Base-by-base conservation (phyloP, 2,888 invertebrate genomes). In the Digitonthophagus gazella region DNA sequence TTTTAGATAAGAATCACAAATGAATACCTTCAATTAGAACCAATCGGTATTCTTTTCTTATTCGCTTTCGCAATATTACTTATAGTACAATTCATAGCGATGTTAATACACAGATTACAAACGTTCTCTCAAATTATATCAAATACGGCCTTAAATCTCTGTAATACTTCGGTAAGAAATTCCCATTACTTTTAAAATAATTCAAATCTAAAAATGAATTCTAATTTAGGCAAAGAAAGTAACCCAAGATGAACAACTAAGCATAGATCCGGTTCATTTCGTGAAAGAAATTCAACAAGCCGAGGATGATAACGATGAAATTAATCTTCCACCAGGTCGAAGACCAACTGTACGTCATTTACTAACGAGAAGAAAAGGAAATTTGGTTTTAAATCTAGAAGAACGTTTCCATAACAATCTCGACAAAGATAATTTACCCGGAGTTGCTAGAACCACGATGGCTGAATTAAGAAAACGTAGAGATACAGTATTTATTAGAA, bases 71-170 rank as follows among this genome's bases (percentile, higher is more conserved):
- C 89, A 15, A 76, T 87, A 4, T 88, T 93, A 71, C 81, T 93
- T 73, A 80, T 90, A 54, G 86, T 91, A 64, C 91, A 93, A 84
- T 92, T 92, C 78, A 76, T 88, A 61, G 91, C 89, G 14, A 93
- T 92, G 92, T 80, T 92, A 72, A 85, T 90, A 76, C 92, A 93
- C 84, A 87, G 93, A 16, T 90, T 91, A 76, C 90, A 88, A 58
- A 93, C 93, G 1, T 84, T 91, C 74, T 88, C 91, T 0, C 92
- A 93, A 79, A 89, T 93, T 73, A 83, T 92, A 76, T 89, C 92
- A 2, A 88, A 89, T 14, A 91, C 91, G 8, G 44, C 65, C 3
- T 14, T 65, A 4, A 19, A 65, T 15, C 11, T 65, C 8, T 55
- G 44, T 11, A 44, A 14, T 5, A 55, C 28, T 4, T n/a, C 28